phyloP scores from a whole-genome alignment of 2,113 vertebrate species.

The Myocastor coypus region DNA sequence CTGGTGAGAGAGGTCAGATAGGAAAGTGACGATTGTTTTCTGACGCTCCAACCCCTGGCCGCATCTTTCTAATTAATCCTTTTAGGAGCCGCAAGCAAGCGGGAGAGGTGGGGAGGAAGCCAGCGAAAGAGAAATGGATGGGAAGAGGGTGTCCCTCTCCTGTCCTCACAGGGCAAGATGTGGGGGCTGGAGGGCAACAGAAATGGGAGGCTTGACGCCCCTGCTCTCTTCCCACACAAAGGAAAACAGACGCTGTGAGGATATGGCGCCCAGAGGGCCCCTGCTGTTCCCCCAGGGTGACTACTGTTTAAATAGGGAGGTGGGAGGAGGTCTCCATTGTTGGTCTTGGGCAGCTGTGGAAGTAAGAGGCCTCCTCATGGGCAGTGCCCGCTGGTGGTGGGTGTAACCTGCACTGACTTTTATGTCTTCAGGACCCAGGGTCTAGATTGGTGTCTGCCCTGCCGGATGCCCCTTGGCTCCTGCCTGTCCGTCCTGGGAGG shows the following conservation, averaged over 20 bases:
- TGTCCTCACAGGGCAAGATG: neutral
- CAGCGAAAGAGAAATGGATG: conserved; percentile 65
- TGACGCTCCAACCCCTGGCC: conserved; percentile 89
- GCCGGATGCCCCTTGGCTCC: rapidly evolving
- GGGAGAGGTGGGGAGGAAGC: conserved; percentile 81
- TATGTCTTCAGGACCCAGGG: neutral
- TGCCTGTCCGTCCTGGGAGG: neutral
- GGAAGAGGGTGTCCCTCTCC: neutral
- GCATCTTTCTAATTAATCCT: conserved; percentile 91
- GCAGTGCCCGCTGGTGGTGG: neutral
- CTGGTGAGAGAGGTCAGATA: conserved; percentile 91
- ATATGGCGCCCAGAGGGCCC: neutral
- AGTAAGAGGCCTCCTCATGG: neutral
- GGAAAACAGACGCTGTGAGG: neutral
- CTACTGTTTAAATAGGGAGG: neutral
- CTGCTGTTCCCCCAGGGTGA: neutral
- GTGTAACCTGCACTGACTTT: neutral
- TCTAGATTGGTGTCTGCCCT: neutral
- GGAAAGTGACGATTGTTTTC: conserved; percentile 91
- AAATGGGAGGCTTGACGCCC: neutral
- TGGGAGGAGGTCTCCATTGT: neutral
- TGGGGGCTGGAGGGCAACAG: neutral
- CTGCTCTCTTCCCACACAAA: neutral
- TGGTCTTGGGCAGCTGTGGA: rapidly evolving
- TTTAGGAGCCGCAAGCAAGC: conserved; percentile 87